These are phyloP conservation scores for Blomia tropicalis DNA, from an alignment of 2,888 invertebrate genomes.

Conservation along the genomic window DNA sequence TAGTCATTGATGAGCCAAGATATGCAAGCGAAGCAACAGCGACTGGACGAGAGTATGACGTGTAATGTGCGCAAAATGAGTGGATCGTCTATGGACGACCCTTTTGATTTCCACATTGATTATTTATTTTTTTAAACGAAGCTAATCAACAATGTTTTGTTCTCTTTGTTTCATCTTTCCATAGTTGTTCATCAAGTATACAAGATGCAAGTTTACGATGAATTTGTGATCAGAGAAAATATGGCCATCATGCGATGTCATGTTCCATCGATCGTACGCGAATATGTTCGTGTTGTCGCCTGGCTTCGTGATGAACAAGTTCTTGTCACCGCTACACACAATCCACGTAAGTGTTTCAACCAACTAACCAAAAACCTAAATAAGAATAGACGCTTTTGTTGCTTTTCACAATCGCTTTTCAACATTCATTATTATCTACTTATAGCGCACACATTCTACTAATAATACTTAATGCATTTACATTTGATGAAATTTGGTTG, in stretches of 20 bases:
- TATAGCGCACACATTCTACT: too few species aligned
- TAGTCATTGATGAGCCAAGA: too few species aligned
- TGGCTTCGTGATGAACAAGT: slow-evolving; percentile 24
- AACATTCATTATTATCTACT: too few species aligned
- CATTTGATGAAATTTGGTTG: too few species aligned
- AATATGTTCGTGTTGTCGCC: slow-evolving; percentile 15
- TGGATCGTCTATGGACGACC: too few species aligned
- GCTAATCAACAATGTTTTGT: background rate
- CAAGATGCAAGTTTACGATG: slow-evolving; percentile 24
- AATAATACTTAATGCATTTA: too few species aligned
- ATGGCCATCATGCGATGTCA: slow-evolving; percentile 23
- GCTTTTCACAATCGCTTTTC: background rate
- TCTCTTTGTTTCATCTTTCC: background rate
- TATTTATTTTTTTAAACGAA: too few species aligned
- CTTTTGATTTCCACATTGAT: too few species aligned
- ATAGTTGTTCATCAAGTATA: slow-evolving; percentile 18
- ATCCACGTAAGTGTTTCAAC: slow-evolving; percentile 17
- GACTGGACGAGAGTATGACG: too few species aligned
- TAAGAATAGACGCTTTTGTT: too few species aligned
- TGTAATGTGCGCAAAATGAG: too few species aligned
- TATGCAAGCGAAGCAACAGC: too few species aligned
- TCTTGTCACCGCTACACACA: slow-evolving; percentile 13
- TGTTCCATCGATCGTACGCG: slow-evolving; percentile 18
- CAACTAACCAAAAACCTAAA: background rate
- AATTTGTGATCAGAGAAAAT: slow-evolving; percentile 24